phyloP scores from a whole-genome alignment of 2,888 invertebrate genomes.

The Eumerus sabulonum region DNA sequence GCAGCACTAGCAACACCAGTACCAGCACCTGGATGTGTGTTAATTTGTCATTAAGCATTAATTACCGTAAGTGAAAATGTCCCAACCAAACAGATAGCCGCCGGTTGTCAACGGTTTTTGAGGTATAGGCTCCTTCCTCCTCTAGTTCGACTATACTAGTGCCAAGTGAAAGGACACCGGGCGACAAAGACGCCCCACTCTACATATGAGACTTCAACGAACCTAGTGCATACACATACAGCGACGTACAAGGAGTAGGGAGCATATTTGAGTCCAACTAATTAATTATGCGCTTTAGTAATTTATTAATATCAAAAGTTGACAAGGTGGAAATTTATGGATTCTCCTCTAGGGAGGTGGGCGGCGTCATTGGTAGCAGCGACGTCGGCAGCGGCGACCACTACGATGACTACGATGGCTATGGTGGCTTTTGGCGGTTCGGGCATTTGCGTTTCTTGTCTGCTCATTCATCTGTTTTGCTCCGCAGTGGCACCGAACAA shows the following conservation, averaged over 20 bases:
- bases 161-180: constrained; percentile 60
- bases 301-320: constrained; percentile 79
- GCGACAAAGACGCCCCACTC: constrained; percentile 59
- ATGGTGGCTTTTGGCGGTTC: constrained; percentile 1
- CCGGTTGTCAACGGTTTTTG: constrained; percentile 67
- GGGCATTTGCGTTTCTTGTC: constrained; percentile 59
- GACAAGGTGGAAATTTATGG: constrained; percentile 79
- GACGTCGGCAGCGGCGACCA: no score
- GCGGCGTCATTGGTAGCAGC: constrained; percentile 1
- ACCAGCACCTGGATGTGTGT: constrained; percentile 67
- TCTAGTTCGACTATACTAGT: constrained; percentile 42
- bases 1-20: constrained; percentile 41
- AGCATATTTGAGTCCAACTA: constrained; percentile 71
- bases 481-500: constrained; percentile 46
- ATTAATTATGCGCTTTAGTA: constrained; percentile 79
- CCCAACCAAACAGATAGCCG: constrained; percentile 67
- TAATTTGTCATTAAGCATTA: constrained; percentile 71
- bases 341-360: constrained; percentile 69
- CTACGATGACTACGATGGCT: no score
- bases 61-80: constrained; percentile 70
- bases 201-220: constrained; percentile 15
- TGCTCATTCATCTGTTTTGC: constrained; percentile 70
- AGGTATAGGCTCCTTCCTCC: constrained; percentile 56
- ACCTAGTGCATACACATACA: background rate
- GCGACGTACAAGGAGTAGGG: constrained; percentile 4